Conservation (phyloP, 2,797 vertebrate species). For the Tokudaia muenninki region DNA sequence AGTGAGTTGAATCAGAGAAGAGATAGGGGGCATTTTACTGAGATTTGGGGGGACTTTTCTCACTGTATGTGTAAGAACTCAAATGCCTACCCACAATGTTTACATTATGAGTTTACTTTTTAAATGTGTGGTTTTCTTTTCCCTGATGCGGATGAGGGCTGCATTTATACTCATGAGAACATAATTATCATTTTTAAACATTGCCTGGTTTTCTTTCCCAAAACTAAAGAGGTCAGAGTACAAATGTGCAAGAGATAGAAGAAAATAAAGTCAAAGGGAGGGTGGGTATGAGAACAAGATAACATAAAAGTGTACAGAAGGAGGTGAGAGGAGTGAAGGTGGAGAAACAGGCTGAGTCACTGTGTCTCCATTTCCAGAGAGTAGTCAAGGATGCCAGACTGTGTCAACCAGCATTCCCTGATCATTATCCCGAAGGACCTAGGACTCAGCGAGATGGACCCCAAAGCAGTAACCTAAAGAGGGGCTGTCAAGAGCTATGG, state of each 20-base stretch:
- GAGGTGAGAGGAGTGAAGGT: neutral
- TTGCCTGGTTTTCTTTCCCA: neutral
- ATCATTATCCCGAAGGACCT: too few relatives aligned
- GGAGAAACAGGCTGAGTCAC: too few relatives aligned
- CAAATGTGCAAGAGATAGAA: neutral
- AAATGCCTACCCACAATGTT: neutral
- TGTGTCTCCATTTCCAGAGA: neutral
- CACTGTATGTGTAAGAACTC: neutral
- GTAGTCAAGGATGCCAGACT: neutral
- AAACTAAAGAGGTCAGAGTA: neutral
- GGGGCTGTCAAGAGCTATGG: too few relatives aligned
- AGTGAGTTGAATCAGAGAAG: neutral
- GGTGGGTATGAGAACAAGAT: neutral
- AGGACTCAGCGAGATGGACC: neutral
- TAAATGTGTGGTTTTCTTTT: neutral
- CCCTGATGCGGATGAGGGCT: neutral
- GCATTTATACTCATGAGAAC: neutral
- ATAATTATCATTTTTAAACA: neutral
- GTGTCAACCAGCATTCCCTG: neutral
- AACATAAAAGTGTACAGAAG: accelerated
- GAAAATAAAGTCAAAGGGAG: neutral
- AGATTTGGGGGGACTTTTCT: neutral
- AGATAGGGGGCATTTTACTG: neutral
- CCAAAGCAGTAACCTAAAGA: accelerated
- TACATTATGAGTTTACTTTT: neutral